phyloP scores from a whole-genome alignment of 2,888 invertebrate species.

The Argyresthia goedartella region DNA sequence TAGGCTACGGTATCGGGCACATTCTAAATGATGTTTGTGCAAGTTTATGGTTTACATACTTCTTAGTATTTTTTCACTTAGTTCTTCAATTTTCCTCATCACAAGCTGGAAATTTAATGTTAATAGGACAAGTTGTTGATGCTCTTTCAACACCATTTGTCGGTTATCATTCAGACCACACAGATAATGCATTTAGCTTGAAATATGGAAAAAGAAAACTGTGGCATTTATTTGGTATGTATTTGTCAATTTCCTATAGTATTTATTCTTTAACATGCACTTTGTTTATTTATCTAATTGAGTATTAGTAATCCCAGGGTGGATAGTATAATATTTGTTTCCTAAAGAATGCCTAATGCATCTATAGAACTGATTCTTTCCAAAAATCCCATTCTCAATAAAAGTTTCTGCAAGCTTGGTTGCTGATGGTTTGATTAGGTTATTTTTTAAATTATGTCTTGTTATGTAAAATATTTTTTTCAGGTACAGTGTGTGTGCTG shows the following conservation, averaged over 20 bases:
- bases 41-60: slow-evolving; percentile 95
- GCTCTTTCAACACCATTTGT: slow-evolving; percentile 90
- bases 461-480: slow-evolving; percentile 20
- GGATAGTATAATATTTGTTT: no score
- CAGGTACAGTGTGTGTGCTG: slow-evolving; percentile 82
- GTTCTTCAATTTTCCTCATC: slow-evolving; percentile 68
- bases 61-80: slow-evolving; percentile 83
- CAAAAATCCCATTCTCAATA: no score
- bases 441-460: not conserved
- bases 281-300: no score
- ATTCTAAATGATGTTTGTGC: slow-evolving; percentile 93
- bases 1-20: slow-evolving; percentile 85
- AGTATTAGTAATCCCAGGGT: no score
- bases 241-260: slow-evolving; percentile 3
- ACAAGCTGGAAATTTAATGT: slow-evolving; percentile 75
- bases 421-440: not conserved
- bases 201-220: slow-evolving; percentile 86
- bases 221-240: slow-evolving; percentile 90
- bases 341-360: no score
- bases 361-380: no score
- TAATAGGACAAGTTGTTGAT: slow-evolving; percentile 89
- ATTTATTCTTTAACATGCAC: not conserved
- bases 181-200: slow-evolving; percentile 74
- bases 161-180: slow-evolving; percentile 85
- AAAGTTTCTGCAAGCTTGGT: no score